Conservation (phyloP, 2,113 vertebrate species). For the Egretta garzetta region DNA sequence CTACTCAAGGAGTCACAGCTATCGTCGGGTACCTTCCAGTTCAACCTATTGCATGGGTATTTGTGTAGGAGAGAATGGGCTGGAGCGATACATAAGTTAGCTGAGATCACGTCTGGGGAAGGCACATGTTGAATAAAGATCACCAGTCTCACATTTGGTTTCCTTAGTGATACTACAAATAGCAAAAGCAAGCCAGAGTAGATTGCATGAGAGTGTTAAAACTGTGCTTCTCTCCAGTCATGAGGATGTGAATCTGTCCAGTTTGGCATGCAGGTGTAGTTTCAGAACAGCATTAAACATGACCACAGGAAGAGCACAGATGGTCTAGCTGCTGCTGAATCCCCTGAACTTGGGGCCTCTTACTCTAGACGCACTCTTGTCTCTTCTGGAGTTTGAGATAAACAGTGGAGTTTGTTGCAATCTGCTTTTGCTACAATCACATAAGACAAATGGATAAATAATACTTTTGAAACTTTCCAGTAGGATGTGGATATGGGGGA, state of each 20-base stretch:
- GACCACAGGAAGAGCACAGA: neutral
- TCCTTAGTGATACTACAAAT: slow-evolving; percentile 45
- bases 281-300: slow-evolving; percentile 1
- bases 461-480: neutral
- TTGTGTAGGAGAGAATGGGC: slow-evolving; percentile 20
- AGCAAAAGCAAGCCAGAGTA: slow-evolving; percentile 17
- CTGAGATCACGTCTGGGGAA: slow-evolving; percentile 61
- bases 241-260: neutral
- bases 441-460: neutral
- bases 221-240: neutral
- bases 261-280: slow-evolving; percentile 7
- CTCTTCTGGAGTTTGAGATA: neutral
- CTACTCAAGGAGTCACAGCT: neutral
- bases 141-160: slow-evolving; percentile 21
- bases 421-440: neutral
- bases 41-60: neutral
- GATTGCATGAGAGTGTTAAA: neutral
- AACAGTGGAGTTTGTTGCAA: neutral
- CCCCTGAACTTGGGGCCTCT: neutral
- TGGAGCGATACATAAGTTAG: neutral
- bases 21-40: neutral
- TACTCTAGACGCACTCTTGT: fast-evolving
- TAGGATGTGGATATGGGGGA: neutral
- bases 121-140: slow-evolving; percentile 47
- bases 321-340: neutral